These are phyloP conservation scores for Berghia stephanieae DNA, from an alignment of 1,140 invertebrate genomes.

Conservation along the genomic window DNA sequence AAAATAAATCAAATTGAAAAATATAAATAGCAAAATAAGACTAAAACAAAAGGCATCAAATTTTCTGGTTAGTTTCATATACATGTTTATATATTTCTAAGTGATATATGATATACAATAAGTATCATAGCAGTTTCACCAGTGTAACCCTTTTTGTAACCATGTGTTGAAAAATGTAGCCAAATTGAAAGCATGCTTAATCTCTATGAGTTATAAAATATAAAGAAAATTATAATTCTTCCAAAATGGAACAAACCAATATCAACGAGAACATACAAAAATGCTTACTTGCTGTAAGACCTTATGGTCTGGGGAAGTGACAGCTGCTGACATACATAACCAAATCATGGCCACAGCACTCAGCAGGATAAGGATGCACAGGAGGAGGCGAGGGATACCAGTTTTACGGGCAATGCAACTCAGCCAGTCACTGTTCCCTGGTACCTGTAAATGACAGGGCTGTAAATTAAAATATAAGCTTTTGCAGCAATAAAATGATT, in stretches of 20 bases:
- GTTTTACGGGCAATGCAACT: conserved; percentile 70
- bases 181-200: background rate
- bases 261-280: background rate
- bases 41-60: conserved; percentile 4
- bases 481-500: too few species aligned
- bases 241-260: background rate
- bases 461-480: too few species aligned
- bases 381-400: conserved; percentile 69
- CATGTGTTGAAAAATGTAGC: background rate
- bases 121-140: background rate
- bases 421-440: conserved; percentile 68
- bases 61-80: too few species aligned
- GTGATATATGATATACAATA: too few species aligned
- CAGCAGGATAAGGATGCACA: conserved; percentile 66
- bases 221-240: background rate
- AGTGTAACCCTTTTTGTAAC: background rate
- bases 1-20: background rate
- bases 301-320: conserved; percentile 61
- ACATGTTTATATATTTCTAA: too few species aligned
- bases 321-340: conserved; percentile 68
- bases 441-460: too few species aligned
- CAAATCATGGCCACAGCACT: conserved; percentile 69
- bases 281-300: background rate
- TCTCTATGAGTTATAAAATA: background rate
- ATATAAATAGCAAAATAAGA: background rate